These are phyloP conservation scores for Axea sp. DNA, from an alignment of 2,888 invertebrate species.

Conservation along the genomic window DNA sequence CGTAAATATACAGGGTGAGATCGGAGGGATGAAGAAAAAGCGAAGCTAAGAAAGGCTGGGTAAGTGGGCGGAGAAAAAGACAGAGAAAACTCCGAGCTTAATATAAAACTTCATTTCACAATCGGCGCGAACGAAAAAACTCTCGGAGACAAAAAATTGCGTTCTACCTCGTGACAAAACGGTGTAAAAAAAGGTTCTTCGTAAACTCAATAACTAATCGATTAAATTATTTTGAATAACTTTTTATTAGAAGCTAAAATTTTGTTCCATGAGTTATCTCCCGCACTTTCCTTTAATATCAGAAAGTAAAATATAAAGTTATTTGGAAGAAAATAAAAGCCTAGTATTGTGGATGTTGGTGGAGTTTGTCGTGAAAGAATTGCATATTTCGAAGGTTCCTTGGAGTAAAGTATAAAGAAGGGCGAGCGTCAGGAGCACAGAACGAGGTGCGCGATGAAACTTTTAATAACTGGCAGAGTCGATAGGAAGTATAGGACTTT, in stretches of 20 bases:
- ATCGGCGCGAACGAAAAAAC: slow-evolving; percentile 73
- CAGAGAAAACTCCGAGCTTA: slow-evolving; percentile 74
- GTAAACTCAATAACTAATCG: slow-evolving; percentile 12
- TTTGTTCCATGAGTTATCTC: too few relatives aligned
- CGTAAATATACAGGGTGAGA: slow-evolving; percentile 76
- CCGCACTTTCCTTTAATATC: too few relatives aligned
- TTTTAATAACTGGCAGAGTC: slow-evolving; percentile 80
- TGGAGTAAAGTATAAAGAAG: slow-evolving; percentile 65
- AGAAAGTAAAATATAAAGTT: slow-evolving; percentile 23
- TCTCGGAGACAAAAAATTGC: slow-evolving; percentile 65
- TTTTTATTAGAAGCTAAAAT: too few relatives aligned
- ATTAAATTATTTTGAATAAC: background rate
- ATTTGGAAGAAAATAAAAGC: slow-evolving; percentile 47
- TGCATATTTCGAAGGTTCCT: slow-evolving; percentile 70
- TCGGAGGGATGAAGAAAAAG: slow-evolving; percentile 63
- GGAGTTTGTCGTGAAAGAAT: slow-evolving; percentile 55
- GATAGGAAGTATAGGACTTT: slow-evolving; percentile 80
- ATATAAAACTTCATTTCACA: slow-evolving; percentile 79
- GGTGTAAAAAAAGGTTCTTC: slow-evolving; percentile 2
- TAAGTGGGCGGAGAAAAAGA: slow-evolving; percentile 67
- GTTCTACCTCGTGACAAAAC: slow-evolving; percentile 25
- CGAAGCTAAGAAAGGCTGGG: slow-evolving; percentile 63
- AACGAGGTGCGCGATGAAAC: slow-evolving; percentile 77
- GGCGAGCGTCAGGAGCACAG: slow-evolving; percentile 64
- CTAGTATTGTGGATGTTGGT: slow-evolving; percentile 15